Percentiles rank a stretch among this genome's conserved stretches.
Conservation (phyloP, 2,797 vertebrate genomes). For the Furcifer pardalis region DNA sequence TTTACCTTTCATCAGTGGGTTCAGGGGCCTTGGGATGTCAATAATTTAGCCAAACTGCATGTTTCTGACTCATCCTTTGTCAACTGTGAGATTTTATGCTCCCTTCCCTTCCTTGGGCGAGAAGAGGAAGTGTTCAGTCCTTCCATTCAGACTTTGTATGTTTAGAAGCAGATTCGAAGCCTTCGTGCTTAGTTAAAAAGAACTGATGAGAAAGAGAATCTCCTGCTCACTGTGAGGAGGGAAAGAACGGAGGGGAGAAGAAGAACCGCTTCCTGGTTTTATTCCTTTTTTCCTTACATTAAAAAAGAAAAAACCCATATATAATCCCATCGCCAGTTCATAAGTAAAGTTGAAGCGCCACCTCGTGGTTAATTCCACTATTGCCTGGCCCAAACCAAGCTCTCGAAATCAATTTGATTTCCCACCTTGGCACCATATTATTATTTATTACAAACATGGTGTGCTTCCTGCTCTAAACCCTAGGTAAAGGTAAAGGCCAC, state of each 20-base stretch:
- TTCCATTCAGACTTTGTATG: background rate
- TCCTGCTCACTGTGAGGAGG: background rate
- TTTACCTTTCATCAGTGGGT: background rate
- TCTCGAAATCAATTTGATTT: background rate
- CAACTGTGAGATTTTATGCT: background rate
- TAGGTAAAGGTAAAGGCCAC: no score
- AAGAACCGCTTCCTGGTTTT: no score
- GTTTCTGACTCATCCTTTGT: fast-evolving
- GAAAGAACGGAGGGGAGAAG: no score
- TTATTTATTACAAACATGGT: no score
- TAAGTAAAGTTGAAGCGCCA: background rate
- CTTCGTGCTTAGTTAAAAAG: background rate
- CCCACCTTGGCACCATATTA: no score
- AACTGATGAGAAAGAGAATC: background rate
- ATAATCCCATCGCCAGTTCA: no score
- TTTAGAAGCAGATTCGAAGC: background rate
- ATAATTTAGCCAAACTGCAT: no score
- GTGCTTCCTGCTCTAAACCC: background rate
- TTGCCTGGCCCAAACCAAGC: background rate
- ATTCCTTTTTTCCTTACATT: no score
- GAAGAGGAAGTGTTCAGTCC: background rate
- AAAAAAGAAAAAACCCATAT: no score
- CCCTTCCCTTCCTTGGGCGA: background rate
- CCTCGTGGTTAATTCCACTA: background rate
- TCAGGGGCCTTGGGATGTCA: no score